Conservation (phyloP, 2,888 invertebrate species). For the Eupithecia tripunctaria region DNA sequence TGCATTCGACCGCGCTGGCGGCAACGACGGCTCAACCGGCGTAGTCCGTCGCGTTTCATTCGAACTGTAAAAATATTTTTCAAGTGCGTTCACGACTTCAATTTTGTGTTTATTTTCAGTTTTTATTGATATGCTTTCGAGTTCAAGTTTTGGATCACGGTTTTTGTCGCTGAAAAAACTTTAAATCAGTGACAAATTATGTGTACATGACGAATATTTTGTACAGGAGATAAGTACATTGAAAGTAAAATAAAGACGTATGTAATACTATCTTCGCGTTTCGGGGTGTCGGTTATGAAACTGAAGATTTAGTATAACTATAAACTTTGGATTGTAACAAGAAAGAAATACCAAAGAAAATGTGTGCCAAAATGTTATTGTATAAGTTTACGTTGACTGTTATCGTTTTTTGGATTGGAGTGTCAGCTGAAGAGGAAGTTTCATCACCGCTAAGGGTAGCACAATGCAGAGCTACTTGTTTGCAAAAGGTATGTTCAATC, state of each 20-base stretch:
- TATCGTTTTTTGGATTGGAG: constrained; percentile 79
- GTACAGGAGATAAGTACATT: constrained; percentile 53
- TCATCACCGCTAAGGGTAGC: constrained; percentile 89
- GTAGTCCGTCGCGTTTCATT: constrained; percentile 63
- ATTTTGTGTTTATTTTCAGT: constrained; percentile 64
- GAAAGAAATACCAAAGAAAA: constrained; percentile 81
- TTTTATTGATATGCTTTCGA: constrained; percentile 51
- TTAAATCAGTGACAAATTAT: constrained; percentile 52
- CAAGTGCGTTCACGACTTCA: constrained; percentile 66
- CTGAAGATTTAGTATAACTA: constrained; percentile 65
- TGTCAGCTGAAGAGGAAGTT: constrained; percentile 86
- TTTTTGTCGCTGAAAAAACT: constrained; percentile 48
- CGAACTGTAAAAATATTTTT: constrained; percentile 76
- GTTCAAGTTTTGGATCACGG: constrained; percentile 49
- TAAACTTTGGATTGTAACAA: constrained; percentile 60
- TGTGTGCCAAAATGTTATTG: constrained; percentile 84
- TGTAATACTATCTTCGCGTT: constrained; percentile 68
- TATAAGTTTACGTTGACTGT: constrained; percentile 79
- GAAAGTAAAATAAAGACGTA: constrained; percentile 52
- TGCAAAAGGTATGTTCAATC: constrained; percentile 85
- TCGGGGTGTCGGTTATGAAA: constrained; percentile 79
- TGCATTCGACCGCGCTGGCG: constrained; percentile 80
- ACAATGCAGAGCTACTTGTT: constrained; percentile 89
- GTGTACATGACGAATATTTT: constrained; percentile 63
- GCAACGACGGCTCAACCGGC: constrained; percentile 63